phyloP scores from a whole-genome alignment of 2,113 vertebrate species.

The Oncorhynchus nerka region DNA sequence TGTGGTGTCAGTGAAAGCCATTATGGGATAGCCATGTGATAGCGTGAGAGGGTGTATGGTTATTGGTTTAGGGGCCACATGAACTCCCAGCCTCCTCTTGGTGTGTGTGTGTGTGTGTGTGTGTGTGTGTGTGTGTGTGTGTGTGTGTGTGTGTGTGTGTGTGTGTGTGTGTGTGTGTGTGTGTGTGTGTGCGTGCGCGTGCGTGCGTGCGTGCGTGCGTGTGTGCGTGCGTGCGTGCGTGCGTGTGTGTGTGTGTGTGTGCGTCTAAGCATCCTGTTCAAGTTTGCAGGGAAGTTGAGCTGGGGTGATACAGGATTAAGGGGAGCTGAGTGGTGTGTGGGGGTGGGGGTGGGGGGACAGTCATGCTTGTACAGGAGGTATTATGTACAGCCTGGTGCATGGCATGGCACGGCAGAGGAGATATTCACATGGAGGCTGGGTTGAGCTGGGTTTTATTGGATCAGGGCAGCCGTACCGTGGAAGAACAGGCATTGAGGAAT shows the following conservation, averaged over 20 bases:
- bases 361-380: conserved; percentile 53
- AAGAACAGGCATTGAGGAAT: conserved; percentile 41
- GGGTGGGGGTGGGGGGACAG: conserved; percentile 14
- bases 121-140: background rate
- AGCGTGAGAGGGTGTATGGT: background rate
- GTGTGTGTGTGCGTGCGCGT: background rate
- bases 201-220: background rate
- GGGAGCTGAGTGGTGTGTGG: background rate
- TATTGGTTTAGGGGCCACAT: background rate
- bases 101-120: background rate
- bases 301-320: conserved; percentile 38
- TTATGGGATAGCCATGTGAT: background rate
- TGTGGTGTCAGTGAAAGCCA: background rate
- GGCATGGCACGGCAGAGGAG: conserved; percentile 61
- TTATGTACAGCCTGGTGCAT: conserved; percentile 59
- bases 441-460: conserved; percentile 63
- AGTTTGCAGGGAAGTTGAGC: conserved; percentile 21
- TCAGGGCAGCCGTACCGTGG: conserved; percentile 22
- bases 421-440: conserved; percentile 42
- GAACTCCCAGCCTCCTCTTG: background rate
- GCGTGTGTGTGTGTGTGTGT: conserved; percentile 6
- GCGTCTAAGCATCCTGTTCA: background rate
- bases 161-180: background rate
- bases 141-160: background rate
- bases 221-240: background rate